Conservation (phyloP, 1,140 invertebrate genomes). For the Diabrotica virgifera region DNA sequence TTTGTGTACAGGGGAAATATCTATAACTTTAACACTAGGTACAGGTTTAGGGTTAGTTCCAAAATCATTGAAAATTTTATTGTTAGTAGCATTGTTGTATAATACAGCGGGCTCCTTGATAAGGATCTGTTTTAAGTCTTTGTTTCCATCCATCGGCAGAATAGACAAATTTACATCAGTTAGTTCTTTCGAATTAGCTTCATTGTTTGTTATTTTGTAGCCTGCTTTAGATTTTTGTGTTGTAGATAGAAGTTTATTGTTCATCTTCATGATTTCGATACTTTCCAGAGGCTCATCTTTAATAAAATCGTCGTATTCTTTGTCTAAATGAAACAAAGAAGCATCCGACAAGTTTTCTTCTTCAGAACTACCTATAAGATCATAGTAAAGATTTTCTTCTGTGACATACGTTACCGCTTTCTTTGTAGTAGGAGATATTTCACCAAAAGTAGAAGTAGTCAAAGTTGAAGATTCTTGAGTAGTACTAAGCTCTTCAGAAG, state of each 20-base stretch:
- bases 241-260: slow-evolving; percentile 42
- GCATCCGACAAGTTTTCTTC: slow-evolving; percentile 13
- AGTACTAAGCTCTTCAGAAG: not conserved
- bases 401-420: not conserved
- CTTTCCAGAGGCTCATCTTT: slow-evolving; percentile 40
- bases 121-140: slow-evolving; percentile 21
- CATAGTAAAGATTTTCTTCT: slow-evolving; percentile 3
- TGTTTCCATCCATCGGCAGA: slow-evolving; percentile 12
- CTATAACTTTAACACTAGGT: slow-evolving; percentile 38
- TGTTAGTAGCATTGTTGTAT: slow-evolving; percentile 26
- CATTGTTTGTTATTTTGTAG: slow-evolving; percentile 41
- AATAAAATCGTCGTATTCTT: slow-evolving; percentile 11
- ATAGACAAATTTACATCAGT: slow-evolving; percentile 33
- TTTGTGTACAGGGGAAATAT: slow-evolving; percentile 34
- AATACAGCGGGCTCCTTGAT: slow-evolving; percentile 28
- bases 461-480: not conserved
- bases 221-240: slow-evolving; percentile 45
- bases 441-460: not conserved
- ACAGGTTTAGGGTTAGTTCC: slow-evolving; percentile 22
- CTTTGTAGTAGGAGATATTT: not conserved
- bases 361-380: slow-evolving; percentile 1
- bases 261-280: slow-evolving; percentile 52
- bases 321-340: slow-evolving; percentile 14
- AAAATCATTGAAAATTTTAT: slow-evolving; percentile 19
- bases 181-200: slow-evolving; percentile 38